phyloP scores from a whole-genome alignment of 2,113 vertebrate genomes.

The Melanotaenia duboulayi region DNA sequence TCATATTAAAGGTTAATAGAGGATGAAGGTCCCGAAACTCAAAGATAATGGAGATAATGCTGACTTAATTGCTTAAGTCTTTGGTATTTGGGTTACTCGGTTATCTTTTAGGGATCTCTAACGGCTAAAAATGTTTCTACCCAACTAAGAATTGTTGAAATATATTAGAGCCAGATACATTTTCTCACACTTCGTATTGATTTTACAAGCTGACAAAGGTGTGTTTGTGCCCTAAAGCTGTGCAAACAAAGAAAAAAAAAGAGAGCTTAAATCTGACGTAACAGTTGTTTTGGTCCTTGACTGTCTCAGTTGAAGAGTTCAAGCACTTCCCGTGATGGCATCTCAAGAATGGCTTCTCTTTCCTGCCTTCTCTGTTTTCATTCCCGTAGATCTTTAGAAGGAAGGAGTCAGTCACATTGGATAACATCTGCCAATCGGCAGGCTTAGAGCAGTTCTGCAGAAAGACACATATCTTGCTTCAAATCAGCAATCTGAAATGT shows the following conservation, averaged over 20 bases:
- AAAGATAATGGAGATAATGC: conserved; percentile 17
- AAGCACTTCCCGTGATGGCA: conserved; percentile 26
- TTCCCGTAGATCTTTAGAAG: conserved; percentile 38
- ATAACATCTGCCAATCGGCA: conserved; percentile 24
- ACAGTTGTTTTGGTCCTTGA: neutral
- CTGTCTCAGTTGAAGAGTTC: conserved; percentile 16
- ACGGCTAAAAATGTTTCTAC: neutral
- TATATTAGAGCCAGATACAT: neutral
- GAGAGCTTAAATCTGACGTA: neutral
- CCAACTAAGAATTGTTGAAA: neutral
- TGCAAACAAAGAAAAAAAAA: neutral
- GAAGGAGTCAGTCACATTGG: conserved; percentile 17
- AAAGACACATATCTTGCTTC: neutral
- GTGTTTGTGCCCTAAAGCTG: neutral
- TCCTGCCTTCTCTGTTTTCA: conserved; percentile 52
- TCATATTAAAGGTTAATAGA: conserved; percentile 47
- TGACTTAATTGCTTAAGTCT: conserved; percentile 12
- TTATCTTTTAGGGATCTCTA: neutral
- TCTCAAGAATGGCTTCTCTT: conserved; percentile 36
- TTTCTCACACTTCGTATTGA: neutral
- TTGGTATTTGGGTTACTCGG: neutral
- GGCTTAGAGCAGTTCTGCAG: neutral
- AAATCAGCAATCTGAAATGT: conserved; percentile 1
- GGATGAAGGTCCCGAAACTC: conserved; percentile 8
- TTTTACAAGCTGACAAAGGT: neutral